Evolutionary conservation across 2,888 invertebrate genomes (phyloP).

Genomic region (Liopterus haemorrhoidalis): DNA sequence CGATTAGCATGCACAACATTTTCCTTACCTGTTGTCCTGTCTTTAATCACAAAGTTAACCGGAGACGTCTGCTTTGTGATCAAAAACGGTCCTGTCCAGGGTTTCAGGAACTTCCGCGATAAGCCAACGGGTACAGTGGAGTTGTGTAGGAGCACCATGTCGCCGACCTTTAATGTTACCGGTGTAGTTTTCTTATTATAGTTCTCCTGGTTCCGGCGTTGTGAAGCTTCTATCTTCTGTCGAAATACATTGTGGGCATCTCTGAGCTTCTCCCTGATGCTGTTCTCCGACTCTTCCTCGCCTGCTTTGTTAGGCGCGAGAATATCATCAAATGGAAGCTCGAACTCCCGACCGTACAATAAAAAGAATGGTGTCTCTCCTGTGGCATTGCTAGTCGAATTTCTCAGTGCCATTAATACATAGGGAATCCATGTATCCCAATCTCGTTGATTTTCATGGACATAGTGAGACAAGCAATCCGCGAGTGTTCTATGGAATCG

Average conservation of each 20-base stretch:
- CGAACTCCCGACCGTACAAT: conserved; percentile 22
- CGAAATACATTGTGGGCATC: background rate
- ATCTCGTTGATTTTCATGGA: conserved; percentile 28
- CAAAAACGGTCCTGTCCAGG: conserved; percentile 8
- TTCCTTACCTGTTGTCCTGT: conserved; percentile 6
- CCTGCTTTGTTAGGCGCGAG: background rate
- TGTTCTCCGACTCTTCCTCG: background rate
- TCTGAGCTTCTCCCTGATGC: background rate
- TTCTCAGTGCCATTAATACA: conserved; percentile 28
- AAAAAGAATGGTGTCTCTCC: conserved; percentile 24
- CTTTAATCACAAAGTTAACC: conserved; percentile 10
- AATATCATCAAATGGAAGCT: conserved; percentile 4
- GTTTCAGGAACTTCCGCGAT: conserved; percentile 7
- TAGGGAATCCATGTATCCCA: conserved; percentile 36
- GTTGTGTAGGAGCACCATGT: conserved; percentile 7
- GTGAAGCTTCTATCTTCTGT: background rate
- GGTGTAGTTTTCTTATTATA: conserved; percentile 7
- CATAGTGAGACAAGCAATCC: conserved; percentile 33
- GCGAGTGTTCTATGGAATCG: conserved; percentile 34
- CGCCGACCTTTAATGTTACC: conserved; percentile 4
- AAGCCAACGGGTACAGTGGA: background rate
- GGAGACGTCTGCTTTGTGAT: conserved; percentile 11
- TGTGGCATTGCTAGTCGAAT: conserved; percentile 13
- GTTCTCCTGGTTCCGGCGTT: background rate
- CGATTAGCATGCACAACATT: conserved; percentile 10